Evolutionary conservation across 2,888 invertebrate species (phyloP).

Genomic region (Embidobia sp.): DNA sequence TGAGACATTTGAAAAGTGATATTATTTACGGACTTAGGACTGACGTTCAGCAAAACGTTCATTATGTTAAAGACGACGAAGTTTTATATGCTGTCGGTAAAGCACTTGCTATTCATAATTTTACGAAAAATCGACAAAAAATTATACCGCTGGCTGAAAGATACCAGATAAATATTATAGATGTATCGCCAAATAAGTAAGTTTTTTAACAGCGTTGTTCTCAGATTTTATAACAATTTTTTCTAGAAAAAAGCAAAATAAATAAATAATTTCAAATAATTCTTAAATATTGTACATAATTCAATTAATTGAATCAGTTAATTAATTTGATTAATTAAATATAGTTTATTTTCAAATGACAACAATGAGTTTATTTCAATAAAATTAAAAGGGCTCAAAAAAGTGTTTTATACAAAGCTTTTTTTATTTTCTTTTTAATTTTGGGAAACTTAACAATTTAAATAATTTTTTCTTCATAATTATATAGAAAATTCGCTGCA

Average conservation of each 20-base stretch:
- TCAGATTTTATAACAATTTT: no score
- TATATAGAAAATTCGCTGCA: conserved; percentile 86
- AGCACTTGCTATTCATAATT: conserved; percentile 89
- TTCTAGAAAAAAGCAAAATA: not conserved
- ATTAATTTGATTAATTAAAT: no score
- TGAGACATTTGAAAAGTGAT: conserved; percentile 82
- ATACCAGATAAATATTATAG: conserved; percentile 85
- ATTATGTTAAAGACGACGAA: conserved; percentile 88
- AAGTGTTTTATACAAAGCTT: no score
- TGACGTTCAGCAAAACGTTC: conserved; percentile 86
- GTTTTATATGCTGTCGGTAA: conserved; percentile 91
- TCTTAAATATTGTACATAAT: no score
- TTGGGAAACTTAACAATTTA: no score
- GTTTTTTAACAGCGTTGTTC: no score
- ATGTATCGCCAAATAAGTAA: conserved; percentile 87
- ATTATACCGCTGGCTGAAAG: conserved; percentile 87
- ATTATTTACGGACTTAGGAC: conserved; percentile 86
- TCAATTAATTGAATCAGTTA: no score
- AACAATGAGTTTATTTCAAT: no score
- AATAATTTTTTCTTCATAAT: conserved; percentile 38
- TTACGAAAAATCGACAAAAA: conserved; percentile 87
- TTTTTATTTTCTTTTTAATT: no score
- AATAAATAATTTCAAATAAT: conserved; percentile 8
- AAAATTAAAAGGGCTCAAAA: no score
- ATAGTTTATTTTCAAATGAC: no score